These are phyloP conservation scores for Caenorhabditis uteleia DNA, from an alignment of 2,888 invertebrate species.

Conservation along the genomic window DNA sequence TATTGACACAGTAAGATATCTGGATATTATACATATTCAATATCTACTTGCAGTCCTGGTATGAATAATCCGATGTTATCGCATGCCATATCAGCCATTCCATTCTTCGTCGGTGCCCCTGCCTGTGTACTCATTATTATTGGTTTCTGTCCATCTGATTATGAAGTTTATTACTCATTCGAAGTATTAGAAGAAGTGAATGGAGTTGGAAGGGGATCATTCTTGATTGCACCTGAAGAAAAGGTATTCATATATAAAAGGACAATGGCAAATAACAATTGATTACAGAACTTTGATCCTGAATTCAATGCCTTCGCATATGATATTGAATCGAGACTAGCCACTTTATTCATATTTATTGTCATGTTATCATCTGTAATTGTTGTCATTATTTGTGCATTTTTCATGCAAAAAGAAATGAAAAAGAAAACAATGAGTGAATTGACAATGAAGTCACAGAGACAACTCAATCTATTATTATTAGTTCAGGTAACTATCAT, in stretches of 20 bases:
- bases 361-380: conserved; percentile 21
- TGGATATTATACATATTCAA: background rate
- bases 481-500: too few relatives aligned
- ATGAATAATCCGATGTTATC: too few relatives aligned
- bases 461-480: conserved; percentile 8
- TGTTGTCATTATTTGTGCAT: conserved; percentile 10
- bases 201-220: conserved; percentile 23
- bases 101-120: background rate
- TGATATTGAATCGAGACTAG: too few relatives aligned
- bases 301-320: too few relatives aligned
- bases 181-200: conserved; percentile 23
- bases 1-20: conserved; percentile 19
- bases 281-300: too few relatives aligned
- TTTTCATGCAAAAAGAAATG: conserved; percentile 14
- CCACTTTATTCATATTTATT: conserved; percentile 13
- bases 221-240: conserved; percentile 10
- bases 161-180: conserved; percentile 2
- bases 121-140: conserved; percentile 1
- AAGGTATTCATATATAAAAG: too few relatives aligned
- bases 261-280: too few relatives aligned
- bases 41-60: background rate
- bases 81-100: too few relatives aligned
- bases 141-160: conserved; percentile 9
- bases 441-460: conserved; percentile 14
- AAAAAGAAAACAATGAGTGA: conserved; percentile 24